These are phyloP conservation scores for Pegoplata infirma DNA, from an alignment of 2,888 invertebrate genomes.

Conservation along the genomic window DNA sequence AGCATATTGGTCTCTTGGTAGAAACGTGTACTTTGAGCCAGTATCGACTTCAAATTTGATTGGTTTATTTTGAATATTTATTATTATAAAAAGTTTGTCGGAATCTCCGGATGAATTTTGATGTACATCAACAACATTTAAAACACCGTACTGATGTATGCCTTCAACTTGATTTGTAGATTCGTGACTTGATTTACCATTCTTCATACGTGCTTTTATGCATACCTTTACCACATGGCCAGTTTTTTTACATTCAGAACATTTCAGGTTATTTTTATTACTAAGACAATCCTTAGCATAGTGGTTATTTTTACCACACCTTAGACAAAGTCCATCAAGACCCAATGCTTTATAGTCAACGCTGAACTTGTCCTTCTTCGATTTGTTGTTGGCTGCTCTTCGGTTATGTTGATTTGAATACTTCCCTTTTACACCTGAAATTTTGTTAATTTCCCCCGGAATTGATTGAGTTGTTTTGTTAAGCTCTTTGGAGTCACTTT, in stretches of 20 bases:
- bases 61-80: too few relatives aligned
- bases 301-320: too few relatives aligned
- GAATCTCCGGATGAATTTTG: neutral
- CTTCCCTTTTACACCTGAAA: neutral
- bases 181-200: neutral
- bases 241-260: constrained; percentile 24
- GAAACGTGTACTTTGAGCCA: too few relatives aligned
- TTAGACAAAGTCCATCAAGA: constrained; percentile 19
- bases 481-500: constrained; percentile 36
- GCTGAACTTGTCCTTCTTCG: neutral
- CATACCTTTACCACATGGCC: constrained; percentile 32
- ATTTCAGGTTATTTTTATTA: constrained; percentile 31
- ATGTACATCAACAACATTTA: neutral
- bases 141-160: neutral
- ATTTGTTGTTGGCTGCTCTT: constrained; percentile 4
- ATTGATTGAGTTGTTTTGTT: neutral
- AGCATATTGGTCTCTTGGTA: too few relatives aligned
- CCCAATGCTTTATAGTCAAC: constrained; percentile 25
- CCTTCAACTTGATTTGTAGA: neutral
- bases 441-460: neutral
- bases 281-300: constrained; percentile 29
- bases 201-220: constrained; percentile 22
- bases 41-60: too few relatives aligned
- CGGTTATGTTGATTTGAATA: too few relatives aligned
- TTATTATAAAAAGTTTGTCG: neutral